Evolutionary conservation across 2,797 vertebrate genomes (phyloP).

Genomic region (Rhabdophis nuchalis): DNA sequence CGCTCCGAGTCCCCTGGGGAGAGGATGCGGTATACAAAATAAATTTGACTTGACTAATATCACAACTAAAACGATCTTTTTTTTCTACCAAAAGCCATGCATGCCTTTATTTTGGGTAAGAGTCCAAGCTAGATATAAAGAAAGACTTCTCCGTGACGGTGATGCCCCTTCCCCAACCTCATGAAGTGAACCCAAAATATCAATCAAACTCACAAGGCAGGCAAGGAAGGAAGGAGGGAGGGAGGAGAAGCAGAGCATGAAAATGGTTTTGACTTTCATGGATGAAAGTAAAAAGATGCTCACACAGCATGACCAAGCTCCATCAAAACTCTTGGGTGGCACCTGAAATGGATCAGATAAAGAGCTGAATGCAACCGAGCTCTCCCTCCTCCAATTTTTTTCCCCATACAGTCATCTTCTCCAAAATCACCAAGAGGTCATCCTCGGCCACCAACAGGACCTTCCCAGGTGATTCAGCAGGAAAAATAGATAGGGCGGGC

Average conservation of each 20-base stretch:
- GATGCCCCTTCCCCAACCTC: not conserved
- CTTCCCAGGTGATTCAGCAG: no score
- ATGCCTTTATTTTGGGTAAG: not conserved
- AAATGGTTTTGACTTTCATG: not conserved
- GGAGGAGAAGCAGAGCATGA: not conserved
- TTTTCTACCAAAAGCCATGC: not conserved
- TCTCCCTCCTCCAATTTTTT: not conserved
- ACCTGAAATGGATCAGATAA: not conserved
- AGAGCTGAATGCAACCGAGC: no score
- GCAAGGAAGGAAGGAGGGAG: no score
- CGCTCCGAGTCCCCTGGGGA: no score
- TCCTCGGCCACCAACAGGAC: no score
- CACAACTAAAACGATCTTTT: no score
- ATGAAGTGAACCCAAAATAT: not conserved
- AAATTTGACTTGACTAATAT: no score
- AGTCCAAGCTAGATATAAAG: not conserved
- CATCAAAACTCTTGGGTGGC: not conserved
- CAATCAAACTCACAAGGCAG: not conserved
- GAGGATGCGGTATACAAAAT: no score
- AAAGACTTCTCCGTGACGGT: not conserved
- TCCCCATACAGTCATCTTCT: not conserved
- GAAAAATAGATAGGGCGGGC: no score
- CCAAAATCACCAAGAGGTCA: not conserved
- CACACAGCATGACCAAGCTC: not conserved
- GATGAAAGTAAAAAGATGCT: not conserved